Evolutionary conservation across 2,113 vertebrate genomes (phyloP), one percentile per base, ranked within the genome.

Genomic region (Trematomus loennbergii): DNA sequence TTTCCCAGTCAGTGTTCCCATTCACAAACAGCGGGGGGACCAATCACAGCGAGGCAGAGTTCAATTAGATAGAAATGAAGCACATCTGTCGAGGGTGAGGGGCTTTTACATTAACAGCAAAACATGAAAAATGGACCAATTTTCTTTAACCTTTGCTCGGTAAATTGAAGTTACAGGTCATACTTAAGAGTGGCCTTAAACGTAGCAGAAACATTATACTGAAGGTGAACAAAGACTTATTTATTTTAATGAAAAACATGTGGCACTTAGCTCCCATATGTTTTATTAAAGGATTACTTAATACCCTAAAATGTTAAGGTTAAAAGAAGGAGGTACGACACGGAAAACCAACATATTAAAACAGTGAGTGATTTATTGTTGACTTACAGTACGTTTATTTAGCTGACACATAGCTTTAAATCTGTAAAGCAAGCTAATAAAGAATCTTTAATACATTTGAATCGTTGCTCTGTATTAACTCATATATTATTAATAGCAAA

Each of bases 11-110:
- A 71, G 84, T 57, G 78, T 75, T 92, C 87, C 77, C 87, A 83
- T 88, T 89, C 90, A 88, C 71, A 78, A 84, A 82, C 89, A 87
- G 90, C n/a, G 7, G 90, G 91, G 36, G 75, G 79, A 88, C 89
- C 90, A 90, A 92, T 93, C 91, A 87, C 87, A 75, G 80, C 1
- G 45, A 80, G 83, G 68, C 78, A 75, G 48, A 78, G 86, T 81
- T 89, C 88, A 93, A 91, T 90, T 85, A 88, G 81, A 82, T 69
- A 74, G 68, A 87, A 84, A 88, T 78, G 78, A 89, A 82, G 77
- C 86, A 89, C 90, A 93, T 92, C 88, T 91, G 92, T 78, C 13
- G 49, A 82, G 76, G 75, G 17, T 53, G 73, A 82, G 33, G 17
- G 33, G 22, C 20, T 81, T 77, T 77, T 50, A 78, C 67, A 75